Evolutionary conservation across 2,797 vertebrate species (phyloP).

Genomic region (Tenualosa thibaudeaui): DNA sequence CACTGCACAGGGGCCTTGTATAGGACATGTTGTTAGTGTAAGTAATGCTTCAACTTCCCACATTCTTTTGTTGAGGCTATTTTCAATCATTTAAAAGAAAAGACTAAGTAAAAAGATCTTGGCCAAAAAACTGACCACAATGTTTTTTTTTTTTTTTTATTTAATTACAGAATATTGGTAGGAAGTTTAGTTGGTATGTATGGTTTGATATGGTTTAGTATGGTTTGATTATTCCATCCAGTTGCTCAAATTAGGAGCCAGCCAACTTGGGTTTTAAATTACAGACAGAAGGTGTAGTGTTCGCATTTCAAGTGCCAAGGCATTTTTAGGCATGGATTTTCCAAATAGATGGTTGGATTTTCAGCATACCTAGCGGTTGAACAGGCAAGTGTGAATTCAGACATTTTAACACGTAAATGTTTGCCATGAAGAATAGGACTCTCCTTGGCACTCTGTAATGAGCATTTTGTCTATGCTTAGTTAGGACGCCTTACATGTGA

Average conservation of each 20-base stretch:
- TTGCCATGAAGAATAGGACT: neutral
- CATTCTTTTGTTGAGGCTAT: neutral
- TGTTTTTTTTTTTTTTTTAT: no score
- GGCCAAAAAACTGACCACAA: neutral
- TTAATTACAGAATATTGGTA: no score
- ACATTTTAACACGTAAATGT: slow-evolving; percentile 8
- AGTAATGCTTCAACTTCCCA: neutral
- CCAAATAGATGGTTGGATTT: neutral
- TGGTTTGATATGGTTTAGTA: neutral
- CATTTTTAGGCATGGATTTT: slow-evolving; percentile 20
- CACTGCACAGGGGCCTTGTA: no score
- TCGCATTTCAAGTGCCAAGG: neutral
- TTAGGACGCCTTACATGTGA: neutral
- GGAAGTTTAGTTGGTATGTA: neutral
- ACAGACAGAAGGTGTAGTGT: slow-evolving; percentile 5
- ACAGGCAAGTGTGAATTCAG: slow-evolving; percentile 14
- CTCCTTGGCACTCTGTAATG: neutral
- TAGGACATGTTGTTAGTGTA: no score
- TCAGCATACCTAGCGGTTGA: neutral
- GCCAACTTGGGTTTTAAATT: neutral
- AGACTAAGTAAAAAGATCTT: no score
- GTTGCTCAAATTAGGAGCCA: slow-evolving; percentile 1
- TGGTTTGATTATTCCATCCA: neutral
- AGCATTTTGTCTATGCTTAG: neutral
- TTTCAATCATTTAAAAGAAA: neutral